phyloP scores from a whole-genome alignment of 2,888 invertebrate genomes.

The Thyatira batis region DNA sequence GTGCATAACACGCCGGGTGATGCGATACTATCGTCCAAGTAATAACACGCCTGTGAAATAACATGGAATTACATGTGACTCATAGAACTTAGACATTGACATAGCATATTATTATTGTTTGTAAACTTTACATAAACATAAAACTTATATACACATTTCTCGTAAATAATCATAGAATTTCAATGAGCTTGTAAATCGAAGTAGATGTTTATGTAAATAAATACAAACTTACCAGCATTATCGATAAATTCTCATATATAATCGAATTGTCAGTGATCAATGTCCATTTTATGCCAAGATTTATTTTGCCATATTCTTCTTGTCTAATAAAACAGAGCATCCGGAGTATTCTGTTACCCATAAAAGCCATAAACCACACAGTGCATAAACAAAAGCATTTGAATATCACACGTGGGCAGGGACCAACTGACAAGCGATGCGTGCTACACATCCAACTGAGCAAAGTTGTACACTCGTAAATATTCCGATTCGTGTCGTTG shows the following conservation, averaged over 20 bases:
- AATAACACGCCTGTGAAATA: slow-evolving; percentile 58
- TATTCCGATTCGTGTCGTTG: slow-evolving; percentile 2
- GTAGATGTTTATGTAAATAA: too few relatives aligned
- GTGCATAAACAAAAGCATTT: slow-evolving; percentile 68
- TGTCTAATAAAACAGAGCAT: slow-evolving; percentile 6
- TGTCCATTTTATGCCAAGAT: not conserved
- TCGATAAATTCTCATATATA: not conserved
- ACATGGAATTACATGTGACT: slow-evolving; percentile 43
- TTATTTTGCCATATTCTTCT: not conserved
- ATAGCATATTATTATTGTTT: not conserved
- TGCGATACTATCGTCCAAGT: slow-evolving; percentile 50
- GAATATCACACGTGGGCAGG: slow-evolving; percentile 69
- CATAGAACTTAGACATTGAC: slow-evolving; percentile 28
- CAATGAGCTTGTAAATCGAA: too few relatives aligned
- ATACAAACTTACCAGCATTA: not conserved
- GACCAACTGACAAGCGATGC: slow-evolving; percentile 50
- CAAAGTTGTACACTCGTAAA: slow-evolving; percentile 6
- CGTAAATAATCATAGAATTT: not conserved
- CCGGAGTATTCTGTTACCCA: slow-evolving; percentile 41
- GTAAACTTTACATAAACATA: not conserved
- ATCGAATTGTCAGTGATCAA: not conserved
- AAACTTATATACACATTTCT: not conserved
- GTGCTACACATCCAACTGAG: slow-evolving; percentile 44
- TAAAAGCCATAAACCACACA: slow-evolving; percentile 54
- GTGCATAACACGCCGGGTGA: slow-evolving; percentile 33